Conservation (phyloP, 2,113 vertebrate genomes). For the Garra rufa region DNA sequence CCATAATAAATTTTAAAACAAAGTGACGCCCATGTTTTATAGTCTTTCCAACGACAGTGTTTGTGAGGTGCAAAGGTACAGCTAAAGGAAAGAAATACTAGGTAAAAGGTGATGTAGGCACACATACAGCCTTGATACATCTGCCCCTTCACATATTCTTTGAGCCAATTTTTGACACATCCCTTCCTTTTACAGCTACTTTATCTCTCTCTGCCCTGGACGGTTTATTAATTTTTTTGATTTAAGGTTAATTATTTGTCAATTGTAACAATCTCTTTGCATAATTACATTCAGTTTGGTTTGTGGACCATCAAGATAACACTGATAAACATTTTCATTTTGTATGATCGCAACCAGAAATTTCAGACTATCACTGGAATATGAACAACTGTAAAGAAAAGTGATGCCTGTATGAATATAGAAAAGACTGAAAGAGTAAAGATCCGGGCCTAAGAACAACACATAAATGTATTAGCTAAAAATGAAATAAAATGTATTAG, state of each 20-base stretch:
- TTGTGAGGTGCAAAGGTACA: neutral
- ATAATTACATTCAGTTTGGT: conserved; percentile 8
- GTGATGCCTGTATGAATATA: neutral
- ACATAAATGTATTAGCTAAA: too few species aligned
- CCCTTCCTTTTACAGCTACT: neutral
- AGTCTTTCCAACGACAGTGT: neutral
- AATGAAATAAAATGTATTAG: too few species aligned
- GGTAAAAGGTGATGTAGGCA: neutral
- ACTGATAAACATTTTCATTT: neutral
- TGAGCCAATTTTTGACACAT: neutral
- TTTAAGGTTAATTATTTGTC: conserved; percentile 24
- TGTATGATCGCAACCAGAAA: neutral
- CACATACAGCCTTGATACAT: neutral
- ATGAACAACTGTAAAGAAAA: neutral
- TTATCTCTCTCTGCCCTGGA: conserved; percentile 3
- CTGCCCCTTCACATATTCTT: neutral
- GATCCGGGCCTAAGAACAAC: neutral
- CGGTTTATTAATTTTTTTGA: conserved; percentile 43
- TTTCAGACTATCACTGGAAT: neutral
- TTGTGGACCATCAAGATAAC: neutral
- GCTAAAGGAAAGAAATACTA: neutral
- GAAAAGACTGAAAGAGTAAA: neutral
- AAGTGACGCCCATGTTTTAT: neutral
- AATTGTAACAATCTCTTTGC: neutral
- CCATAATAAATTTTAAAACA: neutral